These are phyloP conservation scores for Kryptopterus vitreolus DNA, from an alignment of 2,797 vertebrate genomes.

Conservation along the genomic window DNA sequence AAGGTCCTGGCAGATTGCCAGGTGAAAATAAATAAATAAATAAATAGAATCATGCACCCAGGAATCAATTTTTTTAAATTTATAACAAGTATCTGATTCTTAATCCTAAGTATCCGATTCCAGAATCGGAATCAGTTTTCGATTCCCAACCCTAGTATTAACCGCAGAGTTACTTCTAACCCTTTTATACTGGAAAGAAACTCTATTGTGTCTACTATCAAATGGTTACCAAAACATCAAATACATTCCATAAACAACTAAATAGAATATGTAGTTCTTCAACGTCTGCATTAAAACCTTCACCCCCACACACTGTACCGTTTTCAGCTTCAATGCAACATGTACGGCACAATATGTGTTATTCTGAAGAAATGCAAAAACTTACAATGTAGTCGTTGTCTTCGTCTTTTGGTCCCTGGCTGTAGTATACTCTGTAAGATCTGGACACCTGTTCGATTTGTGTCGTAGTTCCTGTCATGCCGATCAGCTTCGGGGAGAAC, in stretches of 20 bases:
- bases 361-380: slow-evolving; percentile 40
- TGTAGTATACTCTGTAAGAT: slow-evolving; percentile 92
- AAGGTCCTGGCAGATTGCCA: too few species aligned
- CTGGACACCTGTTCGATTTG: slow-evolving; percentile 85
- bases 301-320: not conserved
- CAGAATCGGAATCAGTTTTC: too few species aligned
- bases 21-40: too few species aligned
- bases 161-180: too few species aligned
- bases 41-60: too few species aligned
- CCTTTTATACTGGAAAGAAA: not conserved
- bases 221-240: not conserved
- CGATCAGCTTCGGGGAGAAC: slow-evolving; percentile 92
- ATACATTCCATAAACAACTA: not conserved
- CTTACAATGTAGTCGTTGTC: slow-evolving; percentile 98
- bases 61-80: too few species aligned
- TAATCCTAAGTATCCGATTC: too few species aligned
- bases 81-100: too few species aligned
- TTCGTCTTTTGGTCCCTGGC: slow-evolving; percentile 92
- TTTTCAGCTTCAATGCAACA: not conserved
- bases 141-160: too few species aligned
- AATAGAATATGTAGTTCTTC: not conserved
- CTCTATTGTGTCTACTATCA: not conserved
- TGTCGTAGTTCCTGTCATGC: slow-evolving; percentile 83
- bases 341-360: not conserved
- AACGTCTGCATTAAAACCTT: not conserved